These are phyloP conservation scores for Drosophila bunnanda DNA, from an alignment of 2,888 invertebrate species.

Conservation along the genomic window DNA sequence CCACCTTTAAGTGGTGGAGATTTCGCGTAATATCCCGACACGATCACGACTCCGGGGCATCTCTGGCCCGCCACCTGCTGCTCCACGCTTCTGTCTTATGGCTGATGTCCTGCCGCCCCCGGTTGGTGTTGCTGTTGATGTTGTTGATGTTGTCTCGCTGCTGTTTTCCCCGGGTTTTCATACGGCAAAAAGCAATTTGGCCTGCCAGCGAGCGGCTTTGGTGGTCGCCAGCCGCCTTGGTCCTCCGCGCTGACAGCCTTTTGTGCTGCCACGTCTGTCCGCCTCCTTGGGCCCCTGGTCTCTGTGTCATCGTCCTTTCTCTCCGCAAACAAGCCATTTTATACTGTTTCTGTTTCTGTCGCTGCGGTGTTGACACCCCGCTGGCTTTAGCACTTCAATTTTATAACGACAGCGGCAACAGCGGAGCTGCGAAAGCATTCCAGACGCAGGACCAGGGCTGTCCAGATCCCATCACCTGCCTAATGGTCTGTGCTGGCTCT, in stretches of 20 bases:
- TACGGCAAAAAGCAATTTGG: constrained; percentile 75
- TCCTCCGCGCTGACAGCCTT: constrained; percentile 29
- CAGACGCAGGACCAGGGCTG: constrained; percentile 29
- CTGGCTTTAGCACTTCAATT: constrained; percentile 77
- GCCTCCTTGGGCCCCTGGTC: constrained; percentile 8
- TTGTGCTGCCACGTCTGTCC: constrained; percentile 49
- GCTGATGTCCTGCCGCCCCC: constrained; percentile 2
- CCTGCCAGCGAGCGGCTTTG: constrained; percentile 46
- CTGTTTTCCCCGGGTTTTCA: constrained; percentile 42
- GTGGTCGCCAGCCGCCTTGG: constrained; percentile 6
- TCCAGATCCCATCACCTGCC: constrained; percentile 56
- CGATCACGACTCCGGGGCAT: constrained; percentile 37
- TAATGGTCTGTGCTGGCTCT: constrained; percentile 61
- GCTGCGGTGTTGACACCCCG: constrained; percentile 70
- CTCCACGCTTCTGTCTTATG: constrained; percentile 18
- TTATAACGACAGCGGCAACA: constrained; percentile 58
- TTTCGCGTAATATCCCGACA: not conserved
- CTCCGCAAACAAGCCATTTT: constrained; percentile 56
- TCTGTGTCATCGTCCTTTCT: not conserved
- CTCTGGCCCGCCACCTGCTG: constrained; percentile 50
- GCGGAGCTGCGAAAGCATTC: constrained; percentile 14
- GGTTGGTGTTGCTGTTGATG: constrained; percentile 33
- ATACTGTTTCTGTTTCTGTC: constrained; percentile 36
- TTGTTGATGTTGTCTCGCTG: constrained; percentile 20
- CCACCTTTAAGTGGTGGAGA: not conserved